Conservation (phyloP, 1,140 invertebrate species). For the Drosophila jambulina region DNA sequence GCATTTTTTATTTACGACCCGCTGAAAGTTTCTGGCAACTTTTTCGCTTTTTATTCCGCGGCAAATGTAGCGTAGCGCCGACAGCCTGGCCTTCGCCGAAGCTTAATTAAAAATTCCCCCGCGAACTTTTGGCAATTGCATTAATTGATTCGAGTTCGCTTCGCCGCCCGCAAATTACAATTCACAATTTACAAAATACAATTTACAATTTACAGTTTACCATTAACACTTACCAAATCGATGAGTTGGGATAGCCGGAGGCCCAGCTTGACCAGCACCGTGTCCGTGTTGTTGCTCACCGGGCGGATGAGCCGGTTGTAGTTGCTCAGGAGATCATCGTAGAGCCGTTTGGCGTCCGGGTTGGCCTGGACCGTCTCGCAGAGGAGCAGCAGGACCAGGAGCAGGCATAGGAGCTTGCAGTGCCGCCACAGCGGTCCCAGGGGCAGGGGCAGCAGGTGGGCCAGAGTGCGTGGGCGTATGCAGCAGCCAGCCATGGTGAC, state of each 20-base stretch:
- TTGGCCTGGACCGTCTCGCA: conserved; percentile 87
- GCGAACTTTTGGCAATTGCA: conserved; percentile 46
- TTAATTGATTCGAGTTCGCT: conserved; percentile 56
- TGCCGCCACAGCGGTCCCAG: conserved; percentile 54
- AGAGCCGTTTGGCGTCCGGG: conserved; percentile 96
- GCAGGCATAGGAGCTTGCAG: conserved; percentile 74
- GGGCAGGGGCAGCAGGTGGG: conserved; percentile 34
- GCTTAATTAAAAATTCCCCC: conserved; percentile 71
- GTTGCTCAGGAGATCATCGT: conserved; percentile 97
- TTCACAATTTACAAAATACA: conserved; percentile 1
- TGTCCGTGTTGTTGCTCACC: conserved; percentile 96
- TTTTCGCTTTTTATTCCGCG: conserved; percentile 13
- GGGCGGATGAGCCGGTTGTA: conserved; percentile 98
- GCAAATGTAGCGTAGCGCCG: conserved; percentile 70
- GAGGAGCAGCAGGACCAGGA: conserved; percentile 67
- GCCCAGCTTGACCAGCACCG: conserved; percentile 96
- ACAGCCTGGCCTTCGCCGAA: neutral
- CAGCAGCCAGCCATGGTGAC: conserved; percentile 67
- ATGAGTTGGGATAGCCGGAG: conserved; percentile 97
- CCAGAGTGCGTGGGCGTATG: conserved; percentile 49
- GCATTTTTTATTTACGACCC: conserved; percentile 59
- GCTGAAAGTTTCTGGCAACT: conserved; percentile 37
- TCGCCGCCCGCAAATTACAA: conserved; percentile 11
- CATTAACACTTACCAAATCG: conserved; percentile 91
- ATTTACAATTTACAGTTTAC: conserved; percentile 77